Conservation (phyloP, 2,888 invertebrate species). For the Limnephilus marmoratus region DNA sequence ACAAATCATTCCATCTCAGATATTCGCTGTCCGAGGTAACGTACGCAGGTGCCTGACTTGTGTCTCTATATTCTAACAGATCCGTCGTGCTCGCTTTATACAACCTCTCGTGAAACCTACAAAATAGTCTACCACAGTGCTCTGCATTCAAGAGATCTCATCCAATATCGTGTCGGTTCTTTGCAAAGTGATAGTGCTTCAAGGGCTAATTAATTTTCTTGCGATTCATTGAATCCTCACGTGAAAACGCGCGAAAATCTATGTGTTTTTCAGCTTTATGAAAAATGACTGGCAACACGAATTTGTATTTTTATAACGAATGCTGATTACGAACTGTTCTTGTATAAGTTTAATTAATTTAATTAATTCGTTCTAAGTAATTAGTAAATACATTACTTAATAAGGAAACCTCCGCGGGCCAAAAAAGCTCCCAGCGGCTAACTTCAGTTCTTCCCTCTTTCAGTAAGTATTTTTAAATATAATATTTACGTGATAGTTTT, state of each 20-base stretch:
- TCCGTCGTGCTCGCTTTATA: not conserved
- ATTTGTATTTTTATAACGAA: conserved; percentile 43
- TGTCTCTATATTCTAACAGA: not conserved
- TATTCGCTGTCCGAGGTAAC: conserved; percentile 21
- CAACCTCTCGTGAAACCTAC: not conserved
- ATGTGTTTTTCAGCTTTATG: conserved; percentile 34
- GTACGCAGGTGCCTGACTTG: conserved; percentile 8
- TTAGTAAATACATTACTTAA: not conserved
- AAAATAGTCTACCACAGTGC: not conserved
- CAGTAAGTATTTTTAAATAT: not conserved
- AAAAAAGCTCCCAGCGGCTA: not conserved
- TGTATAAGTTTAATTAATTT: not conserved
- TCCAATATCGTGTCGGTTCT: not conserved
- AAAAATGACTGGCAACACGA: conserved; percentile 48
- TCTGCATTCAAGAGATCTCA: not conserved
- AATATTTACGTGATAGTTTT: no score
- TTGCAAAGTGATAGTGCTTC: not conserved
- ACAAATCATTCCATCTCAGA: conserved; percentile 47
- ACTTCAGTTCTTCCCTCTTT: not conserved
- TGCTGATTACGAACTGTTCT: conserved; percentile 20
- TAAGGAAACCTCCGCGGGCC: not conserved
- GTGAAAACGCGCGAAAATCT: not conserved
- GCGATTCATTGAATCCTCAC: not conserved
- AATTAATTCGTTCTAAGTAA: not conserved
- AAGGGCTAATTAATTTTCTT: not conserved